Conservation (phyloP, 1,140 invertebrate species). For the Apis florea region DNA sequence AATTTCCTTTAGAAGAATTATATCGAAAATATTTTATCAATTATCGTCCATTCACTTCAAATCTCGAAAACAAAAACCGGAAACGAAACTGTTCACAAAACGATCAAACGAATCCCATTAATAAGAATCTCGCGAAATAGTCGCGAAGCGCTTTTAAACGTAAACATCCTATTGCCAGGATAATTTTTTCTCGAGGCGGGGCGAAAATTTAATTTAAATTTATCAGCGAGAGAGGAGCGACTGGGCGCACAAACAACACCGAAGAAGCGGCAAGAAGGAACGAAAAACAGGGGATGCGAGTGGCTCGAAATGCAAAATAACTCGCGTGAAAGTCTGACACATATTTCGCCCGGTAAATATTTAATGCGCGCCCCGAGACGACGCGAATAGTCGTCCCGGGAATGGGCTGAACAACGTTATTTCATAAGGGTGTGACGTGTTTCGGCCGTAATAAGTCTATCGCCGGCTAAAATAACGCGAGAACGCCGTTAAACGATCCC, state of each 20-base stretch:
- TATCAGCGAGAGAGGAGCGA: conserved; percentile 29
- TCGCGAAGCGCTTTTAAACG: too few relatives aligned
- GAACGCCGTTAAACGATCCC: conserved; percentile 3
- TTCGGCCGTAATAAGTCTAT: neutral
- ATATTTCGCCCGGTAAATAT: conserved; percentile 49
- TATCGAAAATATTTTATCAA: too few relatives aligned
- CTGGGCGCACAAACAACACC: conserved; percentile 14
- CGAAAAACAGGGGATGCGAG: neutral
- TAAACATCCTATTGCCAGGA: too few relatives aligned
- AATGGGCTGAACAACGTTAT: conserved; percentile 40
- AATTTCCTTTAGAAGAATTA: too few relatives aligned
- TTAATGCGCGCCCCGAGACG: conserved; percentile 51
- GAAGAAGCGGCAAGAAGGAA: conserved; percentile 13
- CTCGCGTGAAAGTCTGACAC: conserved; percentile 50
- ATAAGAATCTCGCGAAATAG: too few relatives aligned
- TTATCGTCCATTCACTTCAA: too few relatives aligned
- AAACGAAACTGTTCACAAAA: too few relatives aligned
- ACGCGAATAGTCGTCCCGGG: conserved; percentile 43
- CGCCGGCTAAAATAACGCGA: neutral
- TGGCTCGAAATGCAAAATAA: conserved; percentile 33
- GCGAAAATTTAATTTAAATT: conserved; percentile 26
- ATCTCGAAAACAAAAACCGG: too few relatives aligned
- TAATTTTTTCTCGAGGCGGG: too few relatives aligned
- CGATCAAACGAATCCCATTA: too few relatives aligned
- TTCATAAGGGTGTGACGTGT: conserved; percentile 41